Conservation (phyloP, 2,113 vertebrate species). For the Chitala chitala region DNA sequence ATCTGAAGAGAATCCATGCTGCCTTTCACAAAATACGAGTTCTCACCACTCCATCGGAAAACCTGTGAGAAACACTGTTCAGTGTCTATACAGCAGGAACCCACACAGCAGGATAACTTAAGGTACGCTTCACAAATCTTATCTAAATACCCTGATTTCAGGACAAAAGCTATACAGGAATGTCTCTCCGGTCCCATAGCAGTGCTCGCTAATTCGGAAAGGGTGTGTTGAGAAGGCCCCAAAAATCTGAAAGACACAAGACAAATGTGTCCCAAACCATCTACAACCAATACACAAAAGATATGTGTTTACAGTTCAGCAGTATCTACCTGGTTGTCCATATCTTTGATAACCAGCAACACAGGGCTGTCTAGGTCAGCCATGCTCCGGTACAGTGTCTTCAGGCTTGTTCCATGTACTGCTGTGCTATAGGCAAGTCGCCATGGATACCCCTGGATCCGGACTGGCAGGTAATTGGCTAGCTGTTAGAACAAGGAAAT, state of each 20-base stretch:
- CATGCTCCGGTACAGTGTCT: slow-evolving; percentile 88
- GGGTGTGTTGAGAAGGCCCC: slow-evolving; percentile 90
- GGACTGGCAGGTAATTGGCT: slow-evolving; percentile 77
- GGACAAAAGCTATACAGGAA: slow-evolving; percentile 94
- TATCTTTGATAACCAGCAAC: slow-evolving; percentile 87
- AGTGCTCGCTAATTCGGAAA: slow-evolving; percentile 92
- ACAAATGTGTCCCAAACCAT: background rate
- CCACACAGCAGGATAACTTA: background rate
- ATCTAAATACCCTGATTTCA: slow-evolving; percentile 78
- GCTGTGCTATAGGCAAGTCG: slow-evolving; percentile 82
- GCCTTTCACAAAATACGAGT: slow-evolving; percentile 97
- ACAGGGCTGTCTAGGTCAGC: slow-evolving; percentile 81
- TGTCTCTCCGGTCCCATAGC: slow-evolving; percentile 94
- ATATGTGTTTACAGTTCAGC: background rate
- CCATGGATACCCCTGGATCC: slow-evolving; percentile 91
- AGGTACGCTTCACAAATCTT: background rate
- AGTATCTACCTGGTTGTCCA: slow-evolving; percentile 79
- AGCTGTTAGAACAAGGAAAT: slow-evolving; percentile 58
- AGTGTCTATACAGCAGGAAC: background rate
- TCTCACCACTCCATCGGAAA: slow-evolving; percentile 94
- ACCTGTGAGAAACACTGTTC: slow-evolving; percentile 59
- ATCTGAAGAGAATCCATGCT: slow-evolving; percentile 87
- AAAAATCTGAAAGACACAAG: slow-evolving; percentile 61
- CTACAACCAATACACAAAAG: background rate
- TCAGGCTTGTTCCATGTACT: slow-evolving; percentile 89